Evolutionary conservation across 2,113 vertebrate species (phyloP), one percentile per base, ranked within the genome.

Genomic region (Prinia subflava): DNA sequence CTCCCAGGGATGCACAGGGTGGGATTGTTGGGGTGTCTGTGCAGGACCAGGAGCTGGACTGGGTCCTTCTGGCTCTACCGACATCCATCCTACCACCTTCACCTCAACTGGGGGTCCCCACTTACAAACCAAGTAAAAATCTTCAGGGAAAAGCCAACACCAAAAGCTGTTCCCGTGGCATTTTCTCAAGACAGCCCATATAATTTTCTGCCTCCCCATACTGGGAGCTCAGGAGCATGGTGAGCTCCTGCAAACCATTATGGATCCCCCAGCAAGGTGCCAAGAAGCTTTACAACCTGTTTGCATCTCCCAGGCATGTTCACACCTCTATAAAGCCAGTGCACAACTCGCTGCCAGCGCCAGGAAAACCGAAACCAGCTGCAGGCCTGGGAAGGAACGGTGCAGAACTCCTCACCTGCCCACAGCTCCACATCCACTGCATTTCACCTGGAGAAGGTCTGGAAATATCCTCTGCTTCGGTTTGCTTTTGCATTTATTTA

Each of bases 261-360:
- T 4, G 79, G 90, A 70, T 86, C 88, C 68, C 76, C 92, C 90
- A 77, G 79, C 73, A 93, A 95, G 92, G 94, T 96, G 88, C 92
- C 91, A 95, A 94, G 91, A 92, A 81, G 62, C 91, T 97, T 96
- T 97, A 96, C 89, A 96, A 95, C 77, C 94, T 95, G 94, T 87
- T 87, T 95, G 95, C 92, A 94, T 94, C 96, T 94, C 83, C 89
- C 83, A 92, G 89, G 92, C 96, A 86, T 94, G 96, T 97, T 97
- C 87, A 96, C 95, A 94, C 95, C 84, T 83, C 96, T 55, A 94
- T 97, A 97, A 97, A 96, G 90, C 49, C 65, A 68, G 85, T 12
- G 5, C 75, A 73, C 65, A 25, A 33, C 93, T 90, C 53, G 7
- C 83, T 95, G 80, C 96, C 96, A 85, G 83, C 52, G 11, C 24